Percentiles rank a stretch among this genome's conserved stretches.
Evolutionary conservation across 1,140 invertebrate species (phyloP).

Genomic region (Drosophila chauvacae): DNA sequence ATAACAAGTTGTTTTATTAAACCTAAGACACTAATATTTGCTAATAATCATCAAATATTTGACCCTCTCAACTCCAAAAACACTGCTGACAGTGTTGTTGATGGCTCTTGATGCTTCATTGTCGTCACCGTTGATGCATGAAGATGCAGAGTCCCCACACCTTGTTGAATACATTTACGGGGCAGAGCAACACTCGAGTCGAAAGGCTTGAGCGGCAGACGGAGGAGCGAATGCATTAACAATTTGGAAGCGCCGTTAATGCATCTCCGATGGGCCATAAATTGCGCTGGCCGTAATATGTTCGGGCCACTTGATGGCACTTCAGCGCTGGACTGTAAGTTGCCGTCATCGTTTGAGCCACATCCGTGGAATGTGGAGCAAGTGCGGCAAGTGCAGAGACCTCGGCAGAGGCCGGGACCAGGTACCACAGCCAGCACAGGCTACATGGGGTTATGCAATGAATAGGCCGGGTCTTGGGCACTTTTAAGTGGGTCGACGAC

Average conservation of each 20-base stretch:
- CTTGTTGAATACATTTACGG: conserved; percentile 8
- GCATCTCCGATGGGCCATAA: conserved; percentile 77
- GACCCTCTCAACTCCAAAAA: background rate
- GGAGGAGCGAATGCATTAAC: conserved; percentile 71
- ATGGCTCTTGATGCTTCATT: conserved; percentile 15
- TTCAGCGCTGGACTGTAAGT: conserved; percentile 53
- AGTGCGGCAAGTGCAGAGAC: conserved; percentile 71
- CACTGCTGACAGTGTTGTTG: background rate
- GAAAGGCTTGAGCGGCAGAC: conserved; percentile 36
- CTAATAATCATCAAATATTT: background rate
- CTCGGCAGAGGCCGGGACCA: conserved; percentile 14
- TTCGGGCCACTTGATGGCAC: conserved; percentile 72
- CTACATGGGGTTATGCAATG: conserved; percentile 57
- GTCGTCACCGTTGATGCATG: conserved; percentile 15
- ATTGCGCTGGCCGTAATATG: conserved; percentile 59
- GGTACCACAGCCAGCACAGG: background rate
- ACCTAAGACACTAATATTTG: too few species aligned
- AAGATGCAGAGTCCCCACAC: conserved; percentile 7
- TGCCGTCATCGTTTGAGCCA: conserved; percentile 10
- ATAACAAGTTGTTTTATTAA: background rate
- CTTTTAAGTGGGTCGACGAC: conserved; percentile 55
- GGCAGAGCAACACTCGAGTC: conserved; percentile 2
- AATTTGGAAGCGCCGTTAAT: conserved; percentile 71
- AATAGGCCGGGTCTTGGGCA: conserved; percentile 34
- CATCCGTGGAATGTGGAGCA: conserved; percentile 47